Conservation (phyloP, 1,140 invertebrate species). For the Caenorhabditis remanei region DNA sequence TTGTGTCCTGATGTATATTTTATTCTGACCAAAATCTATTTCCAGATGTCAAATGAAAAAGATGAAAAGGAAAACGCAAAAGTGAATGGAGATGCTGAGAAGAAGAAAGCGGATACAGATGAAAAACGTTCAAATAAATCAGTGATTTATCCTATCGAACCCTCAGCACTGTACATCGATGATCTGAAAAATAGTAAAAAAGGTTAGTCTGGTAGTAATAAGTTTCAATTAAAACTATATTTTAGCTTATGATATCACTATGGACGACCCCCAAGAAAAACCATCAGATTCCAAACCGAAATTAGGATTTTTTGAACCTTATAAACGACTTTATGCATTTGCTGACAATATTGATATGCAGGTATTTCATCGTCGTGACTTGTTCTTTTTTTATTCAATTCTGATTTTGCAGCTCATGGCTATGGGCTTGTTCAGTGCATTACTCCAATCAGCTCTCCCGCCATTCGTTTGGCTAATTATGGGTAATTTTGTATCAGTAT, state of each 20-base stretch:
- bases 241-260: conserved; percentile 26
- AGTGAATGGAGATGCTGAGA: background rate
- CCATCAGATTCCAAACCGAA: background rate
- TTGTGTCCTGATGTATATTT: background rate
- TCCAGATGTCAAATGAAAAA: conserved; percentile 45
- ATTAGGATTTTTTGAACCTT: conserved; percentile 39
- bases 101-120: background rate
- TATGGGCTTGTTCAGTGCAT: conserved; percentile 71
- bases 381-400: background rate
- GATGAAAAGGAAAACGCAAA: background rate
- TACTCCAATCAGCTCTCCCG: conserved; percentile 74
- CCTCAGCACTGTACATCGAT: conserved; percentile 26
- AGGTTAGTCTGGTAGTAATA: background rate
- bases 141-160: conserved; percentile 37
- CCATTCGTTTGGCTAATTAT: conserved; percentile 77
- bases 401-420: conserved; percentile 69
- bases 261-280: conserved; percentile 19
- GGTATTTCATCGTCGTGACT: background rate
- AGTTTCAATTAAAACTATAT: background rate
- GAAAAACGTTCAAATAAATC: background rate
- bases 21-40: background rate
- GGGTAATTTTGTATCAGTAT: conserved; percentile 74
- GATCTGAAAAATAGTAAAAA: conserved; percentile 42
- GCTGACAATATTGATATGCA: conserved; percentile 65
- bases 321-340: conserved; percentile 63